Conservation (phyloP, 2,888 invertebrate genomes). For the Oligia fasciuncula region DNA sequence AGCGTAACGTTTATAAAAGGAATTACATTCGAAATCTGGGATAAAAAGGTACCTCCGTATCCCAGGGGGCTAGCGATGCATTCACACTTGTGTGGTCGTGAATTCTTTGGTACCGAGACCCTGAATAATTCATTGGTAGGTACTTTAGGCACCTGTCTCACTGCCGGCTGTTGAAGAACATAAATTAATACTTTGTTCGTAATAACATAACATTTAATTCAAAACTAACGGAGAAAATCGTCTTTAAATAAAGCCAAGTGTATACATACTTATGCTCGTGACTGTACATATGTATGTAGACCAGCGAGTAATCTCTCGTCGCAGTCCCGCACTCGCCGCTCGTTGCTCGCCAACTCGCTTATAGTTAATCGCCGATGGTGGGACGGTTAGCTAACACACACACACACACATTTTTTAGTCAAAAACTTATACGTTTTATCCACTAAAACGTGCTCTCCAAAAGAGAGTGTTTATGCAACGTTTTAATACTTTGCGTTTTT, state of each 20-base stretch:
- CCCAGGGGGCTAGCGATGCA: constrained; percentile 63
- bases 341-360: no score
- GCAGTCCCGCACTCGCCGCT: background rate
- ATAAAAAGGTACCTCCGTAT: constrained; percentile 44
- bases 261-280: no score
- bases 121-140: constrained; percentile 29
- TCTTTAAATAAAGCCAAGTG: no score
- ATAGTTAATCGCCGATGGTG: background rate
- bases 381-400: background rate
- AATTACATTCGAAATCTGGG: constrained; percentile 56
- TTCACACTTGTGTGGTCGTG: constrained; percentile 52
- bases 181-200: no score
- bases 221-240: no score
- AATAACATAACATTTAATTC: no score
- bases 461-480: constrained; percentile 48
- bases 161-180: background rate
- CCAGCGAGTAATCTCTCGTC: background rate
- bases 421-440: constrained; percentile 40
- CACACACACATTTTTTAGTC: constrained; percentile 35
- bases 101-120: constrained; percentile 39
- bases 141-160: background rate
- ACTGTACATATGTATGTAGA: background rate
- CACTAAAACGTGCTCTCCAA: constrained; percentile 39
- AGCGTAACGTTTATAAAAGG: constrained; percentile 50
- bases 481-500: constrained; percentile 49